These are phyloP conservation scores for Apostichopus leukothele DNA, from an alignment of 53 echinoderm and acorn worm genomes.

Conservation along the genomic window DNA sequence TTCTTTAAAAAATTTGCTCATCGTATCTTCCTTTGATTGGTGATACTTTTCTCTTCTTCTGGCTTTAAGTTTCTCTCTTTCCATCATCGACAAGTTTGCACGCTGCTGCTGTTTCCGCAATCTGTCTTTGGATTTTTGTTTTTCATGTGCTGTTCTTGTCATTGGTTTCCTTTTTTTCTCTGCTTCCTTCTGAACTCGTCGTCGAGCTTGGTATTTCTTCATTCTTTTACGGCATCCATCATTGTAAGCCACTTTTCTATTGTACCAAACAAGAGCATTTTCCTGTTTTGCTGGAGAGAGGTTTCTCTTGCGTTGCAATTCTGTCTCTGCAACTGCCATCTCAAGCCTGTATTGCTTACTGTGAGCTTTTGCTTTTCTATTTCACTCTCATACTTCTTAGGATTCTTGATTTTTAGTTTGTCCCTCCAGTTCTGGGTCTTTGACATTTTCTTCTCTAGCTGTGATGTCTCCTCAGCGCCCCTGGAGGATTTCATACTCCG, in stretches of 20 bases:
- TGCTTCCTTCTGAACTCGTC: constrained; percentile 29
- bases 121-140: constrained; percentile 51
- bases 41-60: constrained; percentile 55
- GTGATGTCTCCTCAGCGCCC: no score
- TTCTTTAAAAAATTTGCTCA: neutral
- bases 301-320: constrained; percentile 56
- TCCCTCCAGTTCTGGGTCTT: no score
- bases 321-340: constrained; percentile 49
- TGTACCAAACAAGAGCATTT: constrained; percentile 56
- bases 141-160: constrained; percentile 48
- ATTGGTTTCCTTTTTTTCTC: constrained; percentile 41
- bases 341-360: constrained; percentile 47
- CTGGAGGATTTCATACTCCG: no score
- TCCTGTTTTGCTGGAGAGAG: constrained; percentile 47
- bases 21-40: neutral
- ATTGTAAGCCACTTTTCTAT: constrained; percentile 57
- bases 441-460: no score
- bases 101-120: constrained; percentile 50
- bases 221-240: constrained; percentile 49
- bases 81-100: constrained; percentile 20
- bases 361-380: constrained; percentile 44
- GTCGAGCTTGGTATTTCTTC: constrained; percentile 43
- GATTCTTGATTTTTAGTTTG: no score
- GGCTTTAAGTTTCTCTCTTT: constrained; percentile 34
- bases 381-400: constrained; percentile 31